Base-by-base conservation (phyloP, 2,797 vertebrate genomes). In the Otolemur crassicaudatus region DNA sequence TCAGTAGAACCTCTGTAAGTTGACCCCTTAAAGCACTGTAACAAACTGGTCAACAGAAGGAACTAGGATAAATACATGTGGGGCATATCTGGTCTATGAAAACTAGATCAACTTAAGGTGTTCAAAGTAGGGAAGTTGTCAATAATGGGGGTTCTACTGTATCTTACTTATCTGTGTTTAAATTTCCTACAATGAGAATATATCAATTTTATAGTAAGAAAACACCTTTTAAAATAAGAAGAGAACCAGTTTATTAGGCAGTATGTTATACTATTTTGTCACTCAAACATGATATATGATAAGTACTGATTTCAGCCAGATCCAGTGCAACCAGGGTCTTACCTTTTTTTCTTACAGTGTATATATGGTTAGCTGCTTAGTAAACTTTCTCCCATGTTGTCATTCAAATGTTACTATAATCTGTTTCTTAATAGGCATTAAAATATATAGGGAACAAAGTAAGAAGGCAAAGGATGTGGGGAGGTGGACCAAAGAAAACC, bases 381-480 rank as follows among this genome's bases (percentile, higher is more conserved):
- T 70, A 80, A 88, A 70, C 76, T 60, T 40, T 76, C 12, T 80
- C 20, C 3, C 3, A 9, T 73, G 65, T 72, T 94, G 81, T 53
- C 63, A 67, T 92, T 95, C 49, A 94, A 56, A 84, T 22, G 20
- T 90, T 31, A 60, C 60, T 96, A 3, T 46, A 29, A 76, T 40
- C 67, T 93, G 17, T 7, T 43, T 70, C 97, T 97, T 72, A 90
- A 90, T 97, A 99, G 99, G 99, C 99, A 25, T 97, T 99, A 94
- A 99, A 99, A 95, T 99, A 99, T 97, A 99, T 99, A 65, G 99
- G 99, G 60, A 99, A 99, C 98, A 99, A 99, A 99, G 99, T 99
- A 46, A 99, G 99, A 91, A 98, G 99, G 63, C 99, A 99, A 97
- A 99, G 99, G 63, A 99, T 99, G 99, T 99, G 99, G 99, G 99